Conservation (phyloP, 2,888 invertebrate genomes). For the Tricholauxania praeusta region DNA sequence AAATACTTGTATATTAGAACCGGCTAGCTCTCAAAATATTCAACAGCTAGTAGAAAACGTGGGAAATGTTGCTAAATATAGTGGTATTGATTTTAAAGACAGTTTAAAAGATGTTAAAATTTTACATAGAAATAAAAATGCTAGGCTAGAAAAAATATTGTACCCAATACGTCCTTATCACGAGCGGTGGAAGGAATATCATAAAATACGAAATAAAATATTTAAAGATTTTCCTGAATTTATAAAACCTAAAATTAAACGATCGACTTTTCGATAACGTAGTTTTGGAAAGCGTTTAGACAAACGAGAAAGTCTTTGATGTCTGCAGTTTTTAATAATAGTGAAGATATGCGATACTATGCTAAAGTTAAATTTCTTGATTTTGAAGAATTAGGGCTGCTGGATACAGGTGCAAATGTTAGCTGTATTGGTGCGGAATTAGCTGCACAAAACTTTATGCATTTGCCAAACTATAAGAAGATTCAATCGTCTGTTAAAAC, state of each 20-base stretch:
- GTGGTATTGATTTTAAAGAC: too few relatives aligned
- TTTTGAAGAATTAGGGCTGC: conserved; percentile 19
- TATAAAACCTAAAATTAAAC: not conserved
- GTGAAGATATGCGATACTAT: conserved; percentile 29
- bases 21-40: not conserved
- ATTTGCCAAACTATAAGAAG: conserved; percentile 1
- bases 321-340: conserved; percentile 19
- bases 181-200: not conserved
- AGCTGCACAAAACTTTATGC: conserved; percentile 12
- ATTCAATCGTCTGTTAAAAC: conserved; percentile 26
- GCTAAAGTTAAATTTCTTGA: conserved; percentile 30
- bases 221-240: not conserved
- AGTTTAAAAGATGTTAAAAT: too few relatives aligned
- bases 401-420: not conserved
- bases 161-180: not conserved
- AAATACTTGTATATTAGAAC: not conserved
- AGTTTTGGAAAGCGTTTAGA: conserved; percentile 9
- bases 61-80: too few relatives aligned
- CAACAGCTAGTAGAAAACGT: not conserved
- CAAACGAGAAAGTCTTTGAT: conserved; percentile 26
- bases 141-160: not conserved
- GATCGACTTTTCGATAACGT: conserved; percentile 21
- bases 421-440: conserved; percentile 15
- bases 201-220: conserved; percentile 1
- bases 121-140: not conserved